Evolutionary conservation across 2,888 invertebrate genomes (phyloP), one percentile per base, ranked within the genome.

Genomic region (Vesta saturnalis): DNA sequence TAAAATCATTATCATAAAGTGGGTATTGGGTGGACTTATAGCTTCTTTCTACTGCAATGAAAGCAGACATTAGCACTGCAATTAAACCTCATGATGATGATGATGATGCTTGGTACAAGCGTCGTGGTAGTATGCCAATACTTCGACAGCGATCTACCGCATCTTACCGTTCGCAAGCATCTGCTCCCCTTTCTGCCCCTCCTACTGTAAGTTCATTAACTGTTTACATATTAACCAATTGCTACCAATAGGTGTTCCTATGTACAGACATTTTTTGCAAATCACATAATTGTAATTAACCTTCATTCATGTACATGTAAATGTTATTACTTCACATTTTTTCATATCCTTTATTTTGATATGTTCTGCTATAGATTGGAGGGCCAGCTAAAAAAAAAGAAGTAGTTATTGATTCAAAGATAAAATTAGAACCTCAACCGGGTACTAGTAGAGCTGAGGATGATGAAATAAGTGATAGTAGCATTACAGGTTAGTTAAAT

Each of bases 11-110:
- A 61, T 18, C 52, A 52, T 30, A 23, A 52, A 18, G 10, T 49
- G 12, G 52, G 16, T 14, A 30, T 15, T 54, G 60, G 56, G 35
- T 68, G 60, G 64, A 59, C 22, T 78, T 80, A 70, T 88, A 94
- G 93, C 87, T 94, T 83, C 87, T 94, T 87, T 90, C 90, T 83
- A 89, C 90, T 80, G 90, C 90, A 77, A 86, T 94, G 87, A 93
- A 92, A 89, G 92, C 91, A 79, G 91, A 93, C 85, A 86, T 93
- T 84, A 84, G 85, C 76, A 85, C 84, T 75, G 86, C 86, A 67
- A 82, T 87, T 79, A 75, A 77, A 60, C 77, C 78, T 71, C 74
- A 77, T 15, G 72, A 74, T 52, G 72, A 71, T 59, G 76, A 73
- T 14, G 6, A 56, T 60, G 67, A 77, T 56, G 39, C 39, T 10